Base-by-base conservation (phyloP, 2,113 vertebrate species). In the Elephantulus edwardii region DNA sequence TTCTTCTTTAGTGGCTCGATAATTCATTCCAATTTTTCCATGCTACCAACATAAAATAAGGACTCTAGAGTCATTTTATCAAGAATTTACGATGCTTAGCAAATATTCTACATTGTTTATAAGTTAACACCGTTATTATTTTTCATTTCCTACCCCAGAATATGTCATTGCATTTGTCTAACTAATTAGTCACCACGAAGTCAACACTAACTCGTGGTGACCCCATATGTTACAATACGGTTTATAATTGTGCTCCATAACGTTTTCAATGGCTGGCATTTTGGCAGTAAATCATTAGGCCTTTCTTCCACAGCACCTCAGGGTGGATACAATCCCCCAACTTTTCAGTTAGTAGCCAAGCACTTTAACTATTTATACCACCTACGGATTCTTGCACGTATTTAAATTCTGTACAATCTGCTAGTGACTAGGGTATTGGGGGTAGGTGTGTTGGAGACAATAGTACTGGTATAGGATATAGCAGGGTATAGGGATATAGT, bases 21-120 rank as follows among this genome's bases (percentile, higher is more conserved):
- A 75, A 68, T 91, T 89, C 62, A 74, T 83, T 78, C 84, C 50
- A 44, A 71, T 46, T 75, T 66, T 72, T 94, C 87, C 64, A 20
- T 28, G 66, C 71, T 88, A 82, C 46, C 80, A 71, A 87, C 62
- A 30, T 86, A 11, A 93, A 89, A 58, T 28, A 42, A 19, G 13
- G 64, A 80, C 35, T 72, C 71, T 30, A 58, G 14, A 1, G 71
- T 74, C 81, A 38, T 66, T 81, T 52, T 77, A 44, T 38, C 20
- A 28, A 88, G 58, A 90, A 66, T 58, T 75, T 75, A 83, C 76
- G 42, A 84, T 28, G 44, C 16, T 19, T 19, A 14, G 33, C 33
- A 74, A 74, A 86, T 60, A 80, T 10, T 52, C 82, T 62, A 9
- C 26, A 33, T 6, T 52, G 17, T 50, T 46, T 89, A 19, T 24